These are phyloP conservation scores for Symphodus melops DNA, from an alignment of 2,113 vertebrate genomes.

Conservation along the genomic window DNA sequence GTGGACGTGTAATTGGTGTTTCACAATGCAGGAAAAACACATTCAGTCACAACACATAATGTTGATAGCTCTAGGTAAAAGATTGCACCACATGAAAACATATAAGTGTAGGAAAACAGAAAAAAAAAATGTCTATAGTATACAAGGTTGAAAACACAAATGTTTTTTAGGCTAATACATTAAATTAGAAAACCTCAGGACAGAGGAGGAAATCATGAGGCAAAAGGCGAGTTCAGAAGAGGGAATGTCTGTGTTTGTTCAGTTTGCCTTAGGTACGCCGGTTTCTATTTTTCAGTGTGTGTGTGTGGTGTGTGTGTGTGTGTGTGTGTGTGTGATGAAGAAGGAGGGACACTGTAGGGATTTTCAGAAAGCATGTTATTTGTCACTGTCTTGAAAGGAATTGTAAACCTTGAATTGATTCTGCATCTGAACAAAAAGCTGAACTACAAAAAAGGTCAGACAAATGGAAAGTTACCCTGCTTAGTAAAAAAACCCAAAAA, in stretches of 20 bases:
- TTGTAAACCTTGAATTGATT: not conserved
- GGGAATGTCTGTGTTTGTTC: not conserved
- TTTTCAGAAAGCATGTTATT: not conserved
- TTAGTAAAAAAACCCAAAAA: not conserved
- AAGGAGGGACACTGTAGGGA: not conserved
- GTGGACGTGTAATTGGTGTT: slow-evolving; percentile 18
- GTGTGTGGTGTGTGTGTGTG: no score
- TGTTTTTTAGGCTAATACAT: not conserved
- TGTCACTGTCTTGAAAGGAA: not conserved
- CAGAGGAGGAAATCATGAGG: no score
- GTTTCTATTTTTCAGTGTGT: no score
- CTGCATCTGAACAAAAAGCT: not conserved
- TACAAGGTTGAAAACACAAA: not conserved
- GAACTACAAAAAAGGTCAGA: not conserved
- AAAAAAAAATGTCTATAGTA: no score
- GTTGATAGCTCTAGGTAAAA: not conserved
- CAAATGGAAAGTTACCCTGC: not conserved
- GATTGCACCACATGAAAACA: not conserved
- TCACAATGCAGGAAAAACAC: slow-evolving; percentile 2
- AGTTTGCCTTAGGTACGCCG: not conserved
- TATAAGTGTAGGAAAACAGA: not conserved
- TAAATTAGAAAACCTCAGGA: not conserved
- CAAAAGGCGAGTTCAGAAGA: not conserved
- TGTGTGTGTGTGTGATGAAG: no score
- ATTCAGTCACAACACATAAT: no score